Base-by-base conservation (phyloP, 2,888 invertebrate genomes). In the Epistrophe eligans region DNA sequence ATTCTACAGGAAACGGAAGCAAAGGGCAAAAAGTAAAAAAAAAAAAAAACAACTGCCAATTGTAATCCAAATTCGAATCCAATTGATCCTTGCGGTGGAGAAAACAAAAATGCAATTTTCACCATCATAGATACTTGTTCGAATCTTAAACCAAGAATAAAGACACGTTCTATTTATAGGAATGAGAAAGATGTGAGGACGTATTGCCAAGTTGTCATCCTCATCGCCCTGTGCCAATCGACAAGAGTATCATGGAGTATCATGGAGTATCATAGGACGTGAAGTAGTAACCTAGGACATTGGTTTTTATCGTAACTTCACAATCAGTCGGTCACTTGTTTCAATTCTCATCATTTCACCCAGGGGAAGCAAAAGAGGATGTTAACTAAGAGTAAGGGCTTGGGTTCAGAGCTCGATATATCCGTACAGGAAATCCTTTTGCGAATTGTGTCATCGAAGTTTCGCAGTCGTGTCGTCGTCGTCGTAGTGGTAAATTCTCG, bases 241-340 rank as follows among this genome's bases (percentile, higher is more conserved):
- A 19, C 48, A 66, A 72, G 19, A 79, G 57, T 50, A 55, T 43
- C 64, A 52, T 15, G 70, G 17, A 79, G 57, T 50, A 55, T 43
- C 64, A 52, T 15, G 70, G 17, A 52, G 38, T 67, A 38, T 19
- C 35, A 50, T 67, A 79, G 71, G 79, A 79, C 67, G 71, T 71
- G 17, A 9, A 19, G 19, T 67, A 19, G 19, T 67, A 52, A 38
- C 50, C 50, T 70, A 84, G 81, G 81, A 80, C 64, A 72, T 67
- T 84, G 67, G 72, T 80, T 77, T 72, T 81, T 81, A 85, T 83
- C 83, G 70, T 81, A 80, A 32, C 76, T 62, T 79, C 74, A 73
- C 83, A 87, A 83, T 79, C 87, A 77, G 79, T 72, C 81, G 77
- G 82, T 88, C 88, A 88, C 81, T 84, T 88, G 79, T 88, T 87